These are phyloP conservation scores for Anthonomus grandis DNA, from an alignment of 1,140 invertebrate genomes.

Conservation along the genomic window DNA sequence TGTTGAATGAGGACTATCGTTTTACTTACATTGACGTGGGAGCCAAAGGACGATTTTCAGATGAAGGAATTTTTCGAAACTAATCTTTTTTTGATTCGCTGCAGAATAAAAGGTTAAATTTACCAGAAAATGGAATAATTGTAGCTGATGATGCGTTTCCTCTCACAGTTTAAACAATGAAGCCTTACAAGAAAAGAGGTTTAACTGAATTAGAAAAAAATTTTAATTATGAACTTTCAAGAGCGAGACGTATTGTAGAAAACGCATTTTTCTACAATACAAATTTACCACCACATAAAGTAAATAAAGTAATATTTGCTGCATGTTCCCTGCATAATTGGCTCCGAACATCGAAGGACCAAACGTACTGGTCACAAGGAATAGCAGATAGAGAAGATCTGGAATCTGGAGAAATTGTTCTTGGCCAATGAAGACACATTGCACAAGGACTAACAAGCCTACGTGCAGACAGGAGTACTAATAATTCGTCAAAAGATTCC, in stretches of 20 bases:
- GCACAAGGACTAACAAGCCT: not conserved
- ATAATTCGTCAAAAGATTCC: not conserved
- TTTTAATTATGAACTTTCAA: not conserved
- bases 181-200: too few relatives aligned
- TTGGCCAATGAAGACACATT: not conserved
- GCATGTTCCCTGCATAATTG: slow-evolving; percentile 1
- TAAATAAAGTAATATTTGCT: slow-evolving; percentile 3
- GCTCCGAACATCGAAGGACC: not conserved
- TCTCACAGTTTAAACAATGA: too few relatives aligned
- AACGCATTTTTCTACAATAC: not conserved
- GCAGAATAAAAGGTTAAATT: too few relatives aligned
- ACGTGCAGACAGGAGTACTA: not conserved
- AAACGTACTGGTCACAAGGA: not conserved
- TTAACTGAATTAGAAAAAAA: not conserved
- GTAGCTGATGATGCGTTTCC: not conserved
- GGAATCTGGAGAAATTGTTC: not conserved
- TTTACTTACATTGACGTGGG: too few relatives aligned
- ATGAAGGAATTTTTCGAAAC: not conserved
- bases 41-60: not conserved
- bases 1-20: not conserved
- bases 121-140: not conserved
- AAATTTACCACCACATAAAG: not conserved
- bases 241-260: too few relatives aligned
- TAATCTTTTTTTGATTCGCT: too few relatives aligned
- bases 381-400: not conserved